Evolutionary conservation across 2,888 invertebrate species (phyloP).

Genomic region (Cephus pulcher): DNA sequence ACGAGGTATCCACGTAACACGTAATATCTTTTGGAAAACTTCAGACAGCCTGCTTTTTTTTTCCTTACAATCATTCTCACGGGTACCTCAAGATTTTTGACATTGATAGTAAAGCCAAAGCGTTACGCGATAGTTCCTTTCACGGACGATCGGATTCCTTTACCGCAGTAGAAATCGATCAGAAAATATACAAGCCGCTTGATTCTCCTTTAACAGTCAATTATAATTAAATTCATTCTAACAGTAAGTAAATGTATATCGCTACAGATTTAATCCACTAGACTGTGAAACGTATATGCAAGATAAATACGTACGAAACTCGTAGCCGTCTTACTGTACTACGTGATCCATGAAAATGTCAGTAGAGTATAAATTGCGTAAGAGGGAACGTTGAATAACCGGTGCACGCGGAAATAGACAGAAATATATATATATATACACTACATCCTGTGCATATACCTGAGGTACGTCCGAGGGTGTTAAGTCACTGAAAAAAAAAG

Average conservation of each 20-base stretch:
- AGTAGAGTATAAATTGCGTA: slow-evolving; percentile 32
- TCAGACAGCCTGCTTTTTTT: not conserved
- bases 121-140: not conserved
- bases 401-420: slow-evolving; percentile 46
- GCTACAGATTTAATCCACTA: not conserved
- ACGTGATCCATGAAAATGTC: slow-evolving; percentile 50
- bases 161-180: not conserved
- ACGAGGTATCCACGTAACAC: not conserved
- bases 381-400: slow-evolving; percentile 45
- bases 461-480: not conserved
- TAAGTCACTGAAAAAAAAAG: not conserved
- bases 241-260: not conserved
- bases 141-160: not conserved
- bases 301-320: not conserved
- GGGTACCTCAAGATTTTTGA: not conserved
- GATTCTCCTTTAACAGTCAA: not conserved
- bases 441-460: not conserved
- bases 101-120: not conserved
- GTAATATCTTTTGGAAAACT: not conserved
- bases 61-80: not conserved
- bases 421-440: not conserved
- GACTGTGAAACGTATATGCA: not conserved
- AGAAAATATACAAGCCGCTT: not conserved
- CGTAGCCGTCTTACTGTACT: not conserved
- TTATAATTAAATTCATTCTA: not conserved